Evolutionary conservation across 2,888 invertebrate species (phyloP), one percentile per base, ranked within the genome.

Genomic region (Cabera pusaria): DNA sequence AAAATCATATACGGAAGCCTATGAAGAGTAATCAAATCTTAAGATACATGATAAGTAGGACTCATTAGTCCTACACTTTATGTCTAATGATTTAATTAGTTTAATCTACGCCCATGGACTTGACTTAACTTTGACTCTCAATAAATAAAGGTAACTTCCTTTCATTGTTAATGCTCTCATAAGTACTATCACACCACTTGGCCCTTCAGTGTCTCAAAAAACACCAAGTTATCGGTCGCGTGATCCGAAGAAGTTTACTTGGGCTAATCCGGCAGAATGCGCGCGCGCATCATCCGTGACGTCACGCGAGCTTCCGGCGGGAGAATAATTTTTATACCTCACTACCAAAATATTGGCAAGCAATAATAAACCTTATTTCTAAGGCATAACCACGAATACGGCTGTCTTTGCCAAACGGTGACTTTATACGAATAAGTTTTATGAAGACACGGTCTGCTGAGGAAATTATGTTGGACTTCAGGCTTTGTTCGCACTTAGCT

Each of bases 301-400:
- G 61, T 72, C 72, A 72, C 72, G 72, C 72, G 58, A 72, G 65
- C 71, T 71, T 65, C 71, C 71, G 71, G 56, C 68, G 66, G 59
- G 63, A 60, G 68, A 66, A 55, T 62, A 58, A 66, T 67, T 64
- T 55, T 57, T 60, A 56, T 60, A 51, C 50, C 47, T 38, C 33
- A 41, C 39, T 16, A 35, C 38, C 49, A 28, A 49, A 52, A 49
- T 21, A 18, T 19, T 29, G 28, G 19, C 33, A 33, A 34, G 34
- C 38, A 7, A 65, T 41, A 54, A 19, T 40, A 23, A 23, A 49
- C 59, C 50, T 12, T 69, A 59, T 37, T 9, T 1, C 8, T 4
- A 0, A 0, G 2, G 19, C 52, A 53, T 21, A 40, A 43, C 47
- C 16, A 5, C n/a, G 49, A n/a, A n/a, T n/a, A n/a, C n/a, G n/a